phyloP scores from a whole-genome alignment of 2,797 vertebrate species.

The Clamator glandarius region DNA sequence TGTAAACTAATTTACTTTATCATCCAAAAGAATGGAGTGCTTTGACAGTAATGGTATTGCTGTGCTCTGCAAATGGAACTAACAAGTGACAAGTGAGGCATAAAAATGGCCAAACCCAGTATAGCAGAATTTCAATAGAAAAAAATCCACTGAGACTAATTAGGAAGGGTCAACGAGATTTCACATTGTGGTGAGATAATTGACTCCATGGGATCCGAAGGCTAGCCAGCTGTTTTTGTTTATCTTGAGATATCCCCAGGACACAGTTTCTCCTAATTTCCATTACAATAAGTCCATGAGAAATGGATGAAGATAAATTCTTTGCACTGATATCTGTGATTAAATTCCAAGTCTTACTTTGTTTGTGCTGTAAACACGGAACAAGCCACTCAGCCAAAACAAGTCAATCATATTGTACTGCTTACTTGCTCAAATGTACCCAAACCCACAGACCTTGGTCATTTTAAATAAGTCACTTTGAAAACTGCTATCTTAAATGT shows the following conservation, averaged over 20 bases:
- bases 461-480: neutral
- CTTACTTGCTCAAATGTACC: neutral
- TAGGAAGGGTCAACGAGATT: neutral
- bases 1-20: conserved; percentile 48
- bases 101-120: neutral
- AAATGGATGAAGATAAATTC: neutral
- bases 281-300: neutral
- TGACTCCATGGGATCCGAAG: neutral
- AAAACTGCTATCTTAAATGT: neutral
- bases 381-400: neutral
- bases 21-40: conserved; percentile 25
- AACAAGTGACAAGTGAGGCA: neutral
- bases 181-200: neutral
- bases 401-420: neutral
- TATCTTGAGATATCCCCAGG: neutral
- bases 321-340: neutral
- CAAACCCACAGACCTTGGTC: neutral
- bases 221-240: neutral
- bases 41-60: neutral
- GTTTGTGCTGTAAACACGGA: neutral
- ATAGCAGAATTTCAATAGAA: neutral
- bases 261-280: neutral
- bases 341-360: neutral
- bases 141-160: conserved; percentile 1
- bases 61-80: conserved; percentile 1